These are phyloP conservation scores for Pagrus major DNA, from an alignment of 2,113 vertebrate species.

Conservation along the genomic window DNA sequence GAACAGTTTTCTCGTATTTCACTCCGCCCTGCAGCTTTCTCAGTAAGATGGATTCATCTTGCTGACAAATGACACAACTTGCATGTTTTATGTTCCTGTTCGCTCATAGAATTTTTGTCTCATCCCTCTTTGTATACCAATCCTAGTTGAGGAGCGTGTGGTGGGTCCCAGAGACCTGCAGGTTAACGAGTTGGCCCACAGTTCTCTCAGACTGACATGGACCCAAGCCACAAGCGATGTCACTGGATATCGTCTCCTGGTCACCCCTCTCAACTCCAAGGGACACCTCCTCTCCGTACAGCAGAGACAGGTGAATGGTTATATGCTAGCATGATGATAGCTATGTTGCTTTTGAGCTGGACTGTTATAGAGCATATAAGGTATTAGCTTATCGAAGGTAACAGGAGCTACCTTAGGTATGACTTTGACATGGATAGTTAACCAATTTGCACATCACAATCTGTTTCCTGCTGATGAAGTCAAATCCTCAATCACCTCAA, in stretches of 20 bases:
- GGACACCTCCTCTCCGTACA: slow-evolving; percentile 64
- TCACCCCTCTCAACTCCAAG: slow-evolving; percentile 75
- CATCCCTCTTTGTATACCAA: background rate
- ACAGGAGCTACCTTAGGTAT: background rate
- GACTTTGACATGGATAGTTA: background rate
- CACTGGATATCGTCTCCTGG: slow-evolving; percentile 82
- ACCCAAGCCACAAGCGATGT: slow-evolving; percentile 87
- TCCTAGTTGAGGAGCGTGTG: slow-evolving; percentile 78
- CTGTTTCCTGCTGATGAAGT: background rate
- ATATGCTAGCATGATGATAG: background rate
- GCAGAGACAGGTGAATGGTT: slow-evolving; percentile 82
- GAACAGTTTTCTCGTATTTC: slow-evolving; percentile 27
- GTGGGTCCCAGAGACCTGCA: slow-evolving; percentile 85
- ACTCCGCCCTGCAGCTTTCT: slow-evolving; percentile 5
- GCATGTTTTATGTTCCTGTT: background rate
- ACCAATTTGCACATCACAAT: background rate
- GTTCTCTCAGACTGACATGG: slow-evolving; percentile 88
- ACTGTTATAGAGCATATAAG: background rate
- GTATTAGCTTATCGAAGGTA: too few relatives aligned
- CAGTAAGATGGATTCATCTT: slow-evolving; percentile 21
- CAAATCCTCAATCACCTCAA: background rate
- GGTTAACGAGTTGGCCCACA: slow-evolving; percentile 85
- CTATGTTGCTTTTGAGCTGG: background rate
- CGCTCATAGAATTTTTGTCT: background rate
- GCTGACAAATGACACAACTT: background rate